phyloP scores from a whole-genome alignment of 2,888 invertebrate genomes.

The Embidobia sp. region DNA sequence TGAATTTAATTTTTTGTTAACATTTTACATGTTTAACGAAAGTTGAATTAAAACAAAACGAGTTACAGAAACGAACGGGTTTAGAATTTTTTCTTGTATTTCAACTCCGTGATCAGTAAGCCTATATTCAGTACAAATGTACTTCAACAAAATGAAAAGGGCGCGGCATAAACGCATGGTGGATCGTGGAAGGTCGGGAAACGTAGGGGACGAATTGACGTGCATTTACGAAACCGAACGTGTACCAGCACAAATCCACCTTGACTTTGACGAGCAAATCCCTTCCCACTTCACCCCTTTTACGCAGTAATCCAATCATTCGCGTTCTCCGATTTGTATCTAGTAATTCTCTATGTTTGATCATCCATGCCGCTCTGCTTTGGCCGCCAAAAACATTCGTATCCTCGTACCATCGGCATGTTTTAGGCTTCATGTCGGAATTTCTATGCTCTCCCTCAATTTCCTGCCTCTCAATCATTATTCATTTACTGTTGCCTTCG shows the following conservation, averaged over 20 bases:
- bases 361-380: slow-evolving; percentile 70
- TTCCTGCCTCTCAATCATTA: background rate
- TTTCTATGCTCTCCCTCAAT: slow-evolving; percentile 19
- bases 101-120: slow-evolving; percentile 52
- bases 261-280: slow-evolving; percentile 69
- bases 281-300: slow-evolving; percentile 66
- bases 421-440: slow-evolving; percentile 51
- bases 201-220: slow-evolving; percentile 73
- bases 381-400: slow-evolving; percentile 65
- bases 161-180: slow-evolving; percentile 64
- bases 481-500: background rate
- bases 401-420: slow-evolving; percentile 32
- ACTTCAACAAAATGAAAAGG: slow-evolving; percentile 67
- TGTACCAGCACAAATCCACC: slow-evolving; percentile 66
- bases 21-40: slow-evolving; percentile 30
- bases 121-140: slow-evolving; percentile 66
- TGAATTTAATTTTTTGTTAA: background rate
- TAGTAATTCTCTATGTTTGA: slow-evolving; percentile 76
- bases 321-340: slow-evolving; percentile 76
- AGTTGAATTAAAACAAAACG: slow-evolving; percentile 42
- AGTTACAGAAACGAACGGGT: slow-evolving; percentile 48
- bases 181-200: slow-evolving; percentile 46
- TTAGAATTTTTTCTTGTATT: slow-evolving; percentile 45
- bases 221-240: slow-evolving; percentile 74
- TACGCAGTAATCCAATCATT: slow-evolving; percentile 76